Conservation (phyloP, 2,113 vertebrate species). For the Hyaena hyaena region DNA sequence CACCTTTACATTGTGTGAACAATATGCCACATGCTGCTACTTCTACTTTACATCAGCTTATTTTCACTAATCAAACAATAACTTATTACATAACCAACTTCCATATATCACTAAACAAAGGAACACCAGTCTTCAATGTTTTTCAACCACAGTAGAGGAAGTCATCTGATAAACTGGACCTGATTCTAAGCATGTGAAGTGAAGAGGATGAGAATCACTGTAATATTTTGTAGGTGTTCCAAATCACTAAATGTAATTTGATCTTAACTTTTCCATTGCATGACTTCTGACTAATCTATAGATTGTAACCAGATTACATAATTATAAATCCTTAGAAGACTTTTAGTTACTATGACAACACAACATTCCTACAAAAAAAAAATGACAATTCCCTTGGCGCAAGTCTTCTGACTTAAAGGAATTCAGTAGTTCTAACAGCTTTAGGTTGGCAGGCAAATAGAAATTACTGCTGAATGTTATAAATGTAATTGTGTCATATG, state of each 20-base stretch:
- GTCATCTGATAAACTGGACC: constrained; percentile 46
- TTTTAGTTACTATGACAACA: constrained; percentile 24
- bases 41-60: constrained; percentile 63
- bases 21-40: constrained; percentile 8
- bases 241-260: constrained; percentile 63
- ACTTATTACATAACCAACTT: constrained; percentile 67
- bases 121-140: not conserved
- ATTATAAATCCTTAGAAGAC: constrained; percentile 49
- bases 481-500: not conserved
- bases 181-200: constrained; percentile 38
- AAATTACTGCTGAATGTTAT: not conserved
- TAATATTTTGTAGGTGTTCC: constrained; percentile 57
- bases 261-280: constrained; percentile 49
- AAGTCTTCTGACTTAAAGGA: not conserved
- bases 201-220: constrained; percentile 40
- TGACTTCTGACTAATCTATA: constrained; percentile 50
- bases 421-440: not conserved
- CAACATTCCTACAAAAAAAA: not conserved
- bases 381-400: not conserved
- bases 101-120: constrained; percentile 63
- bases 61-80: constrained; percentile 73
- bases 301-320: constrained; percentile 54
- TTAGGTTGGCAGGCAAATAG: not conserved
- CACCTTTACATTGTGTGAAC: constrained; percentile 33
- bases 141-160: constrained; percentile 52